Evolutionary conservation across 37 sponge, comb jelly and placozoan species (phyloP), one percentile per base, ranked within the genome.

Genomic region (Petrosia ficiformis): DNA sequence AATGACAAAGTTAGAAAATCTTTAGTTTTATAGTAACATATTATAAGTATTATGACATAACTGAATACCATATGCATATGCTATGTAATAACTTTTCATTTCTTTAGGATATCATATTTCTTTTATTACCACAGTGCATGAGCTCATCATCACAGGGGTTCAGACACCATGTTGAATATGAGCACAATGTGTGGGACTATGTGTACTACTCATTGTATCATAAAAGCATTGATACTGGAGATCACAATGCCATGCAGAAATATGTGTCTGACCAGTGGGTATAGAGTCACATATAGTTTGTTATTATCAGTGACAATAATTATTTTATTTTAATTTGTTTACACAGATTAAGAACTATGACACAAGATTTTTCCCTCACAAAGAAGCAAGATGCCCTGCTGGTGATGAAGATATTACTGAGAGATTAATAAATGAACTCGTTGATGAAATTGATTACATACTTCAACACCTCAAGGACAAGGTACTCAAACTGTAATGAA

Each of bases 131-230:
- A n/a, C n/a, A n/a, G n/a, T n/a, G n/a, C n/a, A n/a, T n/a, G n/a
- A n/a, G 14, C 14, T 48, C 54, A 48, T 48, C 8, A 48, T 48
- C 14, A 10, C 44, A 89, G 77, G 86, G 86, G n/a, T 85, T 90
- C 65, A 63, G 78, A 22, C 54, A 82, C 31, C 91, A 90, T 34
- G 79, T 82, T 19, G 73, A 85, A 57, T 34, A 81, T 52, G 86
- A 90, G 3, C 86, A 90, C 80, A 82, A 86, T 73, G 81, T 90
- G 86, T 90, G 86, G 91, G 63, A 77, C 54, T 90, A 86, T 64
- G 76, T 90, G 16, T 88, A 88, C 63, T 82, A 73, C 41, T 88
- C 72, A 1, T 26, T 82, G 44, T 77, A 88, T 65, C 77, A 82
- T 58, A 83, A 88, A 31, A 43, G 66, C 44, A 82, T 82, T 58